Evolutionary conservation across 2,113 vertebrate species (phyloP).

Genomic region (Octodon degus): DNA sequence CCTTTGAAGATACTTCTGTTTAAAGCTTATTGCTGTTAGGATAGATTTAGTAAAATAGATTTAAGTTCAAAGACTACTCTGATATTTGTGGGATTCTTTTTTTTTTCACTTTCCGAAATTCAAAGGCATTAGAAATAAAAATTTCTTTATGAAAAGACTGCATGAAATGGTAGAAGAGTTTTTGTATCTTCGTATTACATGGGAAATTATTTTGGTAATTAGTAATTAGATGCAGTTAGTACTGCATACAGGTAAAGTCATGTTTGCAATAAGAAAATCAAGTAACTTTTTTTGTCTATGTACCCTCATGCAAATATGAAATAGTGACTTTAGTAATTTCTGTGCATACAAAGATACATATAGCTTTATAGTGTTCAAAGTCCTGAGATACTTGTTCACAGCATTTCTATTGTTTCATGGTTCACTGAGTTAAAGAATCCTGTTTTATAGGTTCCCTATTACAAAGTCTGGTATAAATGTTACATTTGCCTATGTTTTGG

Average conservation of each 20-base stretch:
- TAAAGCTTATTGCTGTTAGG: background rate
- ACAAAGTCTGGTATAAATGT: background rate
- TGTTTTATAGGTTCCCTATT: background rate
- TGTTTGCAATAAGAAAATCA: background rate
- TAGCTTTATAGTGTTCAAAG: background rate
- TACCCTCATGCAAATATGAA: background rate
- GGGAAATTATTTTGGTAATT: background rate
- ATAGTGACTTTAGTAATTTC: background rate
- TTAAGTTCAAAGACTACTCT: background rate
- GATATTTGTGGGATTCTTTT: background rate
- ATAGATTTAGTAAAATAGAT: constrained; percentile 36
- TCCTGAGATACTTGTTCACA: background rate
- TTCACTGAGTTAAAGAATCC: background rate
- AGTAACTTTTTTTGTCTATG: background rate
- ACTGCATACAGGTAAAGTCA: too few species aligned
- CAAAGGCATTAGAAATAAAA: constrained; percentile 21
- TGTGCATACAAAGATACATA: background rate
- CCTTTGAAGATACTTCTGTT: constrained; percentile 63
- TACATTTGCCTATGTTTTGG: background rate
- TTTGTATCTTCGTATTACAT: background rate
- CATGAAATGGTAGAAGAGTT: background rate
- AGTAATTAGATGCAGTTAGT: too few species aligned
- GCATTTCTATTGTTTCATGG: background rate
- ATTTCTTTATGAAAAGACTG: background rate
- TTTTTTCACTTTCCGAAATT: background rate